A percentile compares a stretch with the other conserved stretches of the same genome.
These are phyloP conservation scores for Drosophila diplacantha DNA, from an alignment of 2,888 invertebrate species.

Conservation along the genomic window DNA sequence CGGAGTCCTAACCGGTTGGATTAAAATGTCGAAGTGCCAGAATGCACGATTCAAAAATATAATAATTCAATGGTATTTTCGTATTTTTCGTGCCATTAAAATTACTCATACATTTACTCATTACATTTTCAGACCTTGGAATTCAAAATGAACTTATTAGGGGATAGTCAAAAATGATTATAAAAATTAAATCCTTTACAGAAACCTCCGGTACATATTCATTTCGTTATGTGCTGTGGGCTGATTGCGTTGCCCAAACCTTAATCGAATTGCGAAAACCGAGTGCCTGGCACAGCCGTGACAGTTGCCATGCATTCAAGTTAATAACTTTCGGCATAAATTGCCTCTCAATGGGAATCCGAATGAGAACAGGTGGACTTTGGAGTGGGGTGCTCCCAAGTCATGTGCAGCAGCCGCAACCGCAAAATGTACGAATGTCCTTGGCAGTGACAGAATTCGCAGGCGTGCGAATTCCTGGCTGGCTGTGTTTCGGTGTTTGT, in stretches of 20 bases:
- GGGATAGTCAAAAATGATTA: not conserved
- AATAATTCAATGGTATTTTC: not conserved
- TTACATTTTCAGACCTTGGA: too few relatives aligned
- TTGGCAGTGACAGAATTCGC: conserved; percentile 59
- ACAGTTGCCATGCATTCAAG: conserved; percentile 23
- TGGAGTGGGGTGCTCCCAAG: conserved; percentile 7
- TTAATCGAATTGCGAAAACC: not conserved
- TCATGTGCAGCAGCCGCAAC: conserved; percentile 54
- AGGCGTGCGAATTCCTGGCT: conserved; percentile 12
- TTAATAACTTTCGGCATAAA: conserved; percentile 60
- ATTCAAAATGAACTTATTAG: too few relatives aligned
- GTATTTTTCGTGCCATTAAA: not conserved
- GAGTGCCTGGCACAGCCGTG: conserved; percentile 9
- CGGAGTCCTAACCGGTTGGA: not conserved
- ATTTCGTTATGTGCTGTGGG: not conserved
- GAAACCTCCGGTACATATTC: not conserved
- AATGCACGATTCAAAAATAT: not conserved
- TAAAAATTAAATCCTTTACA: not conserved
- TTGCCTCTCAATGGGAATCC: conserved; percentile 44
- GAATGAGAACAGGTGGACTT: not conserved
- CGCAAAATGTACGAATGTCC: conserved; percentile 53
- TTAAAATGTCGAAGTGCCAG: not conserved
- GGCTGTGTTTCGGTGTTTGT: conserved; percentile 10
- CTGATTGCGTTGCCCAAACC: not conserved
- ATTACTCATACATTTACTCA: too few relatives aligned